These are phyloP conservation scores for Anas platyrhynchos DNA, from an alignment of 2,113 vertebrate species.

Conservation along the genomic window DNA sequence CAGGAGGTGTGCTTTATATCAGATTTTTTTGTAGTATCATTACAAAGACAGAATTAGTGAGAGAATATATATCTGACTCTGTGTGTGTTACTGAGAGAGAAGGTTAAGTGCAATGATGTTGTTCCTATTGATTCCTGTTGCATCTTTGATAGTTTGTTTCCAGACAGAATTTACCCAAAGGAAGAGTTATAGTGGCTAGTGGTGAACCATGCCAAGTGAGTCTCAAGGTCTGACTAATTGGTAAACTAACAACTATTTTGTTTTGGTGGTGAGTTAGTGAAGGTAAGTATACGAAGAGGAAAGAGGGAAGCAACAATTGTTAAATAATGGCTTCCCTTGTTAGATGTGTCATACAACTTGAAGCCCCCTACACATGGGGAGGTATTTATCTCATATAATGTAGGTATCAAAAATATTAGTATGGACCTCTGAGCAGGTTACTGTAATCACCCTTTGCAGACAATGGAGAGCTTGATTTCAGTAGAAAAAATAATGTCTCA, in stretches of 20 bases:
- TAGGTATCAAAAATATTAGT: not conserved
- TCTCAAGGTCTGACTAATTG: not conserved
- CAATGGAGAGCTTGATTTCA: not conserved
- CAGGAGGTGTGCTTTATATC: not conserved
- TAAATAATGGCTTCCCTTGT: not conserved
- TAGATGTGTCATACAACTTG: not conserved
- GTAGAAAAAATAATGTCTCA: not conserved
- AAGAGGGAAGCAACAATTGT: not conserved
- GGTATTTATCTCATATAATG: not conserved
- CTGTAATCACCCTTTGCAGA: not conserved
- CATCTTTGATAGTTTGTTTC: not conserved
- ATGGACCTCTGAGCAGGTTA: not conserved
- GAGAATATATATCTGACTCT: not conserved
- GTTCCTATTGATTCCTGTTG: slow-evolving; percentile 7
- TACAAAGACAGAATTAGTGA: not conserved
- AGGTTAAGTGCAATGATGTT: not conserved
- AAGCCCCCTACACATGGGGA: not conserved
- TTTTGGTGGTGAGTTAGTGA: not conserved
- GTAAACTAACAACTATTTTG: not conserved
- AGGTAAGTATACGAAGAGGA: not conserved
- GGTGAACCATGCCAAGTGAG: not conserved
- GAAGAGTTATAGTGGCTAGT: not conserved
- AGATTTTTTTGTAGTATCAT: not conserved
- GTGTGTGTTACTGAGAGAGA: not conserved
- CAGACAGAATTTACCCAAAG: not conserved